Percentiles rank a stretch among this genome's conserved stretches.
These are phyloP conservation scores for human (Homo sapiens) DNA, from an alignment of 2,113 vertebrate genomes.

Conservation along the genomic window GRCh38 chr12:55741501-55742000, in stretches of 20 bases:
- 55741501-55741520: no score
- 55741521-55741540: no score
- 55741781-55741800: neutral
- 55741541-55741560: no score
- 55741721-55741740: slow-evolving; percentile 17
- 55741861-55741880: neutral
- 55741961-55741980: neutral
- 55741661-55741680: no score
- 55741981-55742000: neutral
- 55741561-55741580: no score
- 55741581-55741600: no score
- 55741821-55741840: neutral
- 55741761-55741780: neutral
- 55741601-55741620: no score
- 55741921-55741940: neutral
- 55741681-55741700: no score
- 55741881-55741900: neutral
- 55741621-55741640: no score
- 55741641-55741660: no score
- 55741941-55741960: neutral
- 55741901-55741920: neutral
- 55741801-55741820: neutral
- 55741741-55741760: neutral
- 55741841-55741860: neutral
- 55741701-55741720: neutral